Conservation (phyloP, 1,140 invertebrate genomes). For the Drosophila rufa region DNA sequence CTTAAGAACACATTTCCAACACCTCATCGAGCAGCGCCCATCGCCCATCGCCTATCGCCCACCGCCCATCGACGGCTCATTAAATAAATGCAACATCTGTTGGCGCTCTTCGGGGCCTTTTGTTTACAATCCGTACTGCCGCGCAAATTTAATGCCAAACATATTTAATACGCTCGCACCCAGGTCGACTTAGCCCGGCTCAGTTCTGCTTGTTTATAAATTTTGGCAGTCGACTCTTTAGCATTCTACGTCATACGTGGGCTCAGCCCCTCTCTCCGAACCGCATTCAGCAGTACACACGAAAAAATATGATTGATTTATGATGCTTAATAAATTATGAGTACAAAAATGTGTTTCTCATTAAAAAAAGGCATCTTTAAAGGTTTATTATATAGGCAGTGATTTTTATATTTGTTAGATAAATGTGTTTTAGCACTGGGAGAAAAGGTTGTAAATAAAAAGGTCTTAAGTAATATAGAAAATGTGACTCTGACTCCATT, state of each 20-base stretch:
- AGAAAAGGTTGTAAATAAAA: neutral
- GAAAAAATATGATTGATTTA: neutral
- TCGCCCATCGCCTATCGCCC: slow-evolving; percentile 13
- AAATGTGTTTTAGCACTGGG: neutral
- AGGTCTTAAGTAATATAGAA: neutral
- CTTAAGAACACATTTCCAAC: slow-evolving; percentile 60
- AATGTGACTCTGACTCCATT: too few relatives aligned
- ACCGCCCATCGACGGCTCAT: slow-evolving; percentile 49
- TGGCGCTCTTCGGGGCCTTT: slow-evolving; percentile 55
- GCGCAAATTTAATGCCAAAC: slow-evolving; percentile 47
- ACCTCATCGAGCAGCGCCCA: slow-evolving; percentile 35
- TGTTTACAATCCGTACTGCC: slow-evolving; percentile 65
- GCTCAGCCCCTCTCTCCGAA: slow-evolving; percentile 7
- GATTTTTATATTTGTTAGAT: slow-evolving; percentile 6
- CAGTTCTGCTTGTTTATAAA: slow-evolving; percentile 52
- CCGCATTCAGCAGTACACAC: neutral
- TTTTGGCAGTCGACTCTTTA: slow-evolving; percentile 28
- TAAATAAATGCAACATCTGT: slow-evolving; percentile 78
- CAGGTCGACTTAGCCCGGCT: slow-evolving; percentile 24
- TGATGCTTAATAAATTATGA: slow-evolving; percentile 3
- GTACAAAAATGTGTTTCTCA: neutral
- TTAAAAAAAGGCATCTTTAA: neutral
- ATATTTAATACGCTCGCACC: slow-evolving; percentile 57
- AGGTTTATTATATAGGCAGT: neutral
- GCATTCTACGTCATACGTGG: slow-evolving; percentile 38